Percentiles rank a stretch among this genome's conserved stretches.
These are phyloP conservation scores for Colletes collaris DNA, from an alignment of 2,888 invertebrate genomes.

Conservation along the genomic window DNA sequence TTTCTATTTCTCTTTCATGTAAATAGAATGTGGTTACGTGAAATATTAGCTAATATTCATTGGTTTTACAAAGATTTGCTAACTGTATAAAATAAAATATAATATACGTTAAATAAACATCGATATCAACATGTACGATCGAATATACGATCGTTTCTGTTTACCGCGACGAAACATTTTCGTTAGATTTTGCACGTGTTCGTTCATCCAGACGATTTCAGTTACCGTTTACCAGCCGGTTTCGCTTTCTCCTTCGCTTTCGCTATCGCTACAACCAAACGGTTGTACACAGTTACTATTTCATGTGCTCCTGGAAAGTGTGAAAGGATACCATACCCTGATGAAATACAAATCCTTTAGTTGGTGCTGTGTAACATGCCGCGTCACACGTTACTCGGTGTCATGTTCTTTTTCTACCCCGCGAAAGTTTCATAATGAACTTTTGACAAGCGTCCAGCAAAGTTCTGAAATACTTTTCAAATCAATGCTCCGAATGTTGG, in stretches of 20 bases:
- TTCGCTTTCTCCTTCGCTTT: slow-evolving; percentile 68
- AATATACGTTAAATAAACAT: not conserved
- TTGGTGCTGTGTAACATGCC: too few relatives aligned
- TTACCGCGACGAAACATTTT: not conserved
- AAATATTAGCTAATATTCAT: not conserved
- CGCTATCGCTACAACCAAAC: slow-evolving; percentile 62
- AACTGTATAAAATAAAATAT: not conserved
- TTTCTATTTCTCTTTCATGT: not conserved
- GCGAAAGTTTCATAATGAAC: not conserved
- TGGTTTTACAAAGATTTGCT: not conserved
- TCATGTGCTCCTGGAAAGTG: slow-evolving; percentile 29
- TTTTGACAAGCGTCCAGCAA: not conserved
- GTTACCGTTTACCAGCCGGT: slow-evolving; percentile 46
- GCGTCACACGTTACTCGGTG: not conserved
- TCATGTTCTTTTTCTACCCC: too few relatives aligned
- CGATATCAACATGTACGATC: not conserved
- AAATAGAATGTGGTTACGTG: not conserved
- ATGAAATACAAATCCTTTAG: slow-evolving; percentile 3
- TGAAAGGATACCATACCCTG: slow-evolving; percentile 28
- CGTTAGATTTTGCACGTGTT: slow-evolving; percentile 17
- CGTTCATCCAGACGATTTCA: slow-evolving; percentile 36
- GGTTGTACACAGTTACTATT: slow-evolving; percentile 27
- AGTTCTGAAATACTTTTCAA: not conserved
- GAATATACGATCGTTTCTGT: slow-evolving; percentile 2
- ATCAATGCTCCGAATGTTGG: not conserved